A percentile compares a stretch with the other conserved stretches of the same genome.
Evolutionary conservation across 2,797 vertebrate species (phyloP).

Genomic region (Pseudotriccus pelzelni): DNA sequence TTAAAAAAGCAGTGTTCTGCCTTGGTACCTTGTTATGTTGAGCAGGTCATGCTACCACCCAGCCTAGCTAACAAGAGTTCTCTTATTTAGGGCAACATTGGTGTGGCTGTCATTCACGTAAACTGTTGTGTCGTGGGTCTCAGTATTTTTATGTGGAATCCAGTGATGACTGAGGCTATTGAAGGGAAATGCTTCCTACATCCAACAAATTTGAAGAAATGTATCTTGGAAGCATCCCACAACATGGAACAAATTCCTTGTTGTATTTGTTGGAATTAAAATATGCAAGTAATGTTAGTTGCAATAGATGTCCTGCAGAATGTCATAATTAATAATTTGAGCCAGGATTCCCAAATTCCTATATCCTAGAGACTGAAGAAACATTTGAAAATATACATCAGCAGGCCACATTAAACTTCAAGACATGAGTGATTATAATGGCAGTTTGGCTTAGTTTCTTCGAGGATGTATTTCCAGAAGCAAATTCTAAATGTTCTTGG

Average conservation of each 20-base stretch:
- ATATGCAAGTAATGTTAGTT: background rate
- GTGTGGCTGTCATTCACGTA: background rate
- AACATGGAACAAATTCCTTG: background rate
- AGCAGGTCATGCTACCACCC: background rate
- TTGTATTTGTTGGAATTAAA: background rate
- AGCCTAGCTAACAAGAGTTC: background rate
- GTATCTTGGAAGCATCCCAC: background rate
- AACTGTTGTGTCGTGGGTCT: accelerated
- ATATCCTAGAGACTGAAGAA: background rate
- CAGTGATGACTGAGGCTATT: background rate
- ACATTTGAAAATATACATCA: background rate
- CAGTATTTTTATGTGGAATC: background rate
- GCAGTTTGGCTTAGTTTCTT: background rate
- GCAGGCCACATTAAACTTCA: background rate
- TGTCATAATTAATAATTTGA: background rate
- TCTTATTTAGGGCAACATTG: background rate
- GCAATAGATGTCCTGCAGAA: background rate
- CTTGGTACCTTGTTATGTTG: background rate
- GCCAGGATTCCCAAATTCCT: background rate
- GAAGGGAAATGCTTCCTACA: background rate
- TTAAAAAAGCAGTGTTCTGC: background rate
- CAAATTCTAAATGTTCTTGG: accelerated
- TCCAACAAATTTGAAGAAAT: background rate
- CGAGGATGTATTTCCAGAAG: background rate
- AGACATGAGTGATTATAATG: background rate